Conservation (phyloP, 2,888 invertebrate species). For the Habroteleia sp. region DNA sequence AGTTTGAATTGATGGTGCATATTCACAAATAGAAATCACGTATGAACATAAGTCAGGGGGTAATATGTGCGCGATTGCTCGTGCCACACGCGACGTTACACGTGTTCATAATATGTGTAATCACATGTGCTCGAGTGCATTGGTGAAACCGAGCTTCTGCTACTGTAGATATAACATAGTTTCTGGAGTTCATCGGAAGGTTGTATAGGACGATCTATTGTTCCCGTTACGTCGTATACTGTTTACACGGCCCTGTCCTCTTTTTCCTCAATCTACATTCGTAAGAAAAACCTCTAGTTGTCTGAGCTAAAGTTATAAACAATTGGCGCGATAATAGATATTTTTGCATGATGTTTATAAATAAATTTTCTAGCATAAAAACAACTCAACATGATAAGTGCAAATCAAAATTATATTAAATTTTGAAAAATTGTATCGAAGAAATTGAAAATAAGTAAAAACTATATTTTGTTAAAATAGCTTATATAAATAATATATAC, state of each 20-base stretch:
- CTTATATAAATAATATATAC: too few species aligned
- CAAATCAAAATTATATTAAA: too few species aligned
- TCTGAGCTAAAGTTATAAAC: too few species aligned
- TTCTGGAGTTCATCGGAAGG: conserved; percentile 29
- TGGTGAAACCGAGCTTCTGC: conserved; percentile 28
- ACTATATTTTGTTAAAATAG: too few species aligned
- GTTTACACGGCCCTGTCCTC: conserved; percentile 27
- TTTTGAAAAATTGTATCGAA: too few species aligned
- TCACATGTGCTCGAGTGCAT: conserved; percentile 37
- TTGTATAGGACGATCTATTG: conserved; percentile 14
- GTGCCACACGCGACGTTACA: conserved; percentile 61
- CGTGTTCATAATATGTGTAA: conserved; percentile 53
- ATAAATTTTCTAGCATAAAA: too few species aligned
- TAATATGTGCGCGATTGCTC: conserved; percentile 41
- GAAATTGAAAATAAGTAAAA: too few species aligned
- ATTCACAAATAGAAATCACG: conserved; percentile 26
- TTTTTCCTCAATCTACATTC: too few species aligned
- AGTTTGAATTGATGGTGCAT: conserved; percentile 29
- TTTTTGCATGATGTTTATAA: too few species aligned
- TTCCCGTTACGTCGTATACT: conserved; percentile 18
- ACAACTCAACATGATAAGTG: too few species aligned
- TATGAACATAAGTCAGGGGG: conserved; percentile 39
- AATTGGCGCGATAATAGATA: too few species aligned
- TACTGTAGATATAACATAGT: conserved; percentile 7
- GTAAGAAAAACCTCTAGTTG: too few species aligned